phyloP scores from a whole-genome alignment of 2,797 vertebrate species.

The Lepilemur septentrionalis region DNA sequence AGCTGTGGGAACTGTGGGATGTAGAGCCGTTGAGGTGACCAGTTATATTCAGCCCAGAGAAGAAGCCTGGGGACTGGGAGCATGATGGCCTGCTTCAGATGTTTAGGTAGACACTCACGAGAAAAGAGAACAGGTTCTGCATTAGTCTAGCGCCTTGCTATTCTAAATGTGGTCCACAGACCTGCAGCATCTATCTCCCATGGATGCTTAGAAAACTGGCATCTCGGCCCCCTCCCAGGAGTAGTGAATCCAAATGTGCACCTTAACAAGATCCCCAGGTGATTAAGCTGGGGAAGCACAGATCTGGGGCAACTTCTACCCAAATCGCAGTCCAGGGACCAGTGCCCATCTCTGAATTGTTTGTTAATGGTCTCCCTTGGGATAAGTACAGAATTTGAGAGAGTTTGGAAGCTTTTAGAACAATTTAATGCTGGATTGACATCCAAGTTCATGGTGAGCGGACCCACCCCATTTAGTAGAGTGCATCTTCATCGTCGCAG shows the following conservation, averaged over 20 bases:
- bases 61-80: background rate
- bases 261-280: background rate
- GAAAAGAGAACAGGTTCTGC: background rate
- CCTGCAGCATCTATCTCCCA: background rate
- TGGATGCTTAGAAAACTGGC: background rate
- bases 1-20: fast-evolving
- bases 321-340: background rate
- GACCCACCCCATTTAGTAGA: too few relatives aligned
- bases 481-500: background rate
- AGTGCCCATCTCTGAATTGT: background rate
- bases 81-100: background rate
- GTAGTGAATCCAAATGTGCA: fast-evolving
- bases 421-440: background rate
- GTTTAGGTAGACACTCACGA: background rate
- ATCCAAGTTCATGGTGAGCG: too few relatives aligned
- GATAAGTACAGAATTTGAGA: background rate
- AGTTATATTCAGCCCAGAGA: background rate
- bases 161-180: background rate
- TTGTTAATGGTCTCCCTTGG: background rate
- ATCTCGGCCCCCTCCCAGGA: background rate
- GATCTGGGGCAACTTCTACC: background rate
- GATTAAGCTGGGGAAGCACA: background rate
- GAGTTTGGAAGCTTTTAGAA: background rate
- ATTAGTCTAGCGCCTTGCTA: background rate
- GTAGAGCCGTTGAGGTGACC: background rate